These are phyloP conservation scores for Sternarchorhynchus goeldii DNA, from an alignment of 2,797 vertebrate genomes.

Conservation along the genomic window DNA sequence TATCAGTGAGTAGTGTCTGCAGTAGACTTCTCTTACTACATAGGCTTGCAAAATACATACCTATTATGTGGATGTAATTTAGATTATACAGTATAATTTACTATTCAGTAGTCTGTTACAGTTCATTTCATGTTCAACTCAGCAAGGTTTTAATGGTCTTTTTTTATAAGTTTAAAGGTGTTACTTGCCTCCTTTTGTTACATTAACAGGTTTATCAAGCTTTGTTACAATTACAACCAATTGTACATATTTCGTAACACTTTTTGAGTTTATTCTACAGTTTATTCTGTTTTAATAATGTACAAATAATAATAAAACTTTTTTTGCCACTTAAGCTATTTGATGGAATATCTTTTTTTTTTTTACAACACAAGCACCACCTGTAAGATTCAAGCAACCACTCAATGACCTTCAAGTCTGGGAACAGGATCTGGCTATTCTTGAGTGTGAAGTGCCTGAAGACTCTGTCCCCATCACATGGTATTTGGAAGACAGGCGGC, in stretches of 20 bases:
- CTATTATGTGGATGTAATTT: too few species aligned
- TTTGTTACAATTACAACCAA: slow-evolving; percentile 52
- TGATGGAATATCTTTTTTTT: slow-evolving; percentile 12
- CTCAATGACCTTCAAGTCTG: slow-evolving; percentile 91
- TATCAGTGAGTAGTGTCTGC: too few species aligned
- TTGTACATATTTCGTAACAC: slow-evolving; percentile 49
- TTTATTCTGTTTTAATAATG: background rate
- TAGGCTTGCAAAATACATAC: too few species aligned
- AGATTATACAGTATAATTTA: slow-evolving; percentile 40
- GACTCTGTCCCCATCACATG: slow-evolving; percentile 91
- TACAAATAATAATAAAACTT: background rate
- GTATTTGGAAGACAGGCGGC: slow-evolving; percentile 93
- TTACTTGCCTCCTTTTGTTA: slow-evolving; percentile 63
- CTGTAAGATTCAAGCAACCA: slow-evolving; percentile 88
- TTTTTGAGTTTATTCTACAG: background rate
- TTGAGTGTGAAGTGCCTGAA: slow-evolving; percentile 96
- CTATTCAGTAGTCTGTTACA: slow-evolving; percentile 69
- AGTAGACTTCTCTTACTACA: too few species aligned
- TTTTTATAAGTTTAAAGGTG: slow-evolving; percentile 63
- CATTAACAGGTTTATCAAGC: slow-evolving; percentile 62
- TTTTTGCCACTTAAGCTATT: background rate
- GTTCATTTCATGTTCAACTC: slow-evolving; percentile 70
- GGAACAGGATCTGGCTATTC: slow-evolving; percentile 86
- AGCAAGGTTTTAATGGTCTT: slow-evolving; percentile 66
- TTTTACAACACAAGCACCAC: slow-evolving; percentile 80